phyloP scores from a whole-genome alignment of 2,888 invertebrate species.

The Trimorus sp. region DNA sequence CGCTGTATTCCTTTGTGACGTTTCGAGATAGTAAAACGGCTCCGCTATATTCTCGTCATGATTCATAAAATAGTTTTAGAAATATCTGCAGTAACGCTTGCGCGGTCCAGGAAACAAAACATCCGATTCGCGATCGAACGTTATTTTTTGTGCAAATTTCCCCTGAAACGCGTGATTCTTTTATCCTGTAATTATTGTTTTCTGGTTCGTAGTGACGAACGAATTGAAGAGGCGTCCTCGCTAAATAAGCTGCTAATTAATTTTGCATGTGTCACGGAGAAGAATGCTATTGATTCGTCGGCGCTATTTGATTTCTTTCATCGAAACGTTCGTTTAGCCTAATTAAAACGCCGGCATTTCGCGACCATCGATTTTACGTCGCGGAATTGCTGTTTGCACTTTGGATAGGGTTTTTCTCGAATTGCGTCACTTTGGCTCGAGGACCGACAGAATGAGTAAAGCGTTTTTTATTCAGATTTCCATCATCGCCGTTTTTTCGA shows the following conservation, averaged over 20 bases:
- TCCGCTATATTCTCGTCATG: slow-evolving; percentile 16
- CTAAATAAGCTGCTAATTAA: slow-evolving; percentile 33
- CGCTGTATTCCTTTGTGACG: too few relatives aligned
- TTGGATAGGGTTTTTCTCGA: slow-evolving; percentile 5
- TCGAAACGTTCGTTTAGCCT: slow-evolving; percentile 22
- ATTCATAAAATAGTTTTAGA: slow-evolving; percentile 28
- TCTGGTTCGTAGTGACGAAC: background rate
- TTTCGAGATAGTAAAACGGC: too few relatives aligned
- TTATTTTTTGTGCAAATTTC: background rate
- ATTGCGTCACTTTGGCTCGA: slow-evolving; percentile 1
- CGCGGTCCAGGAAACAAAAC: background rate
- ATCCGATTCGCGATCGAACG: too few relatives aligned
- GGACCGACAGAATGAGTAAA: background rate
- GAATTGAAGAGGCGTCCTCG: background rate
- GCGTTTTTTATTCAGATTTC: background rate
- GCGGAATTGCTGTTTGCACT: background rate
- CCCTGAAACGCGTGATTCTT: too few relatives aligned
- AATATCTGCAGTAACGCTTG: slow-evolving; percentile 15
- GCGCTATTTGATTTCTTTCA: slow-evolving; percentile 25
- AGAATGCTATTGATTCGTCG: slow-evolving; percentile 23
- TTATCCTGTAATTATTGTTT: too few relatives aligned
- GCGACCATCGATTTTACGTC: slow-evolving; percentile 7
- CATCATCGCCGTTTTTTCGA: too few relatives aligned
- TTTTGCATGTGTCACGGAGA: slow-evolving; percentile 16
- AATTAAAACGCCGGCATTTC: slow-evolving; percentile 17